phyloP scores from a whole-genome alignment of 2,113 vertebrate species.

The Salvator merianae region DNA sequence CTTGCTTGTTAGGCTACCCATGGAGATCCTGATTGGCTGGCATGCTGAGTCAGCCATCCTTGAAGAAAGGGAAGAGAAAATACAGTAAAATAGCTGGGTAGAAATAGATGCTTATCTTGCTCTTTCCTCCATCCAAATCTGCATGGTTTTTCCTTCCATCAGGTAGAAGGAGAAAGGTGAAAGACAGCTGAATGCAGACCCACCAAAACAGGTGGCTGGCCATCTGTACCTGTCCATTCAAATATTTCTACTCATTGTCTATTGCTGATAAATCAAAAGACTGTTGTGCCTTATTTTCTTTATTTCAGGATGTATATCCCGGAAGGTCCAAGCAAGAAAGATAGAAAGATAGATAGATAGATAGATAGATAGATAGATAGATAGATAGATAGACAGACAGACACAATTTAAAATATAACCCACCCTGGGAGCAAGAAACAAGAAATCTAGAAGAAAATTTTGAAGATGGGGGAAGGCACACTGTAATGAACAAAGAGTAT shows the following conservation, averaged over 20 bases:
- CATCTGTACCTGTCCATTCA: neutral
- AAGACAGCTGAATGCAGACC: neutral
- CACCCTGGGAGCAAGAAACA: no score
- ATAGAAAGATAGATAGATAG: no score
- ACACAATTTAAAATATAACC: no score
- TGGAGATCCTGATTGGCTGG: neutral
- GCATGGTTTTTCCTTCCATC: neutral
- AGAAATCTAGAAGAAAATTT: no score
- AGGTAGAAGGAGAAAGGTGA: neutral
- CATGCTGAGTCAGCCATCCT: no score
- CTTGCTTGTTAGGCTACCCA: neutral
- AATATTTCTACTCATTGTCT: neutral
- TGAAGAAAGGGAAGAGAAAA: rapidly evolving
- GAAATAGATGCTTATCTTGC: neutral
- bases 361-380: no score
- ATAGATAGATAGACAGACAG: no score
- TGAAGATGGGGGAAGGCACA: no score
- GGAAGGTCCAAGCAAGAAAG: neutral
- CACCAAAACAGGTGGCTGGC: neutral
- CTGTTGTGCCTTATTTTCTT: neutral
- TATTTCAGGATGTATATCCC: neutral
- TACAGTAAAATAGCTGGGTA: neutral
- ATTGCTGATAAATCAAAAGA: neutral
- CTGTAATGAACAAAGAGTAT: no score
- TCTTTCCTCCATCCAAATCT: neutral